Conservation (phyloP, 2,113 vertebrate species). For the Leptosomus discolor region DNA sequence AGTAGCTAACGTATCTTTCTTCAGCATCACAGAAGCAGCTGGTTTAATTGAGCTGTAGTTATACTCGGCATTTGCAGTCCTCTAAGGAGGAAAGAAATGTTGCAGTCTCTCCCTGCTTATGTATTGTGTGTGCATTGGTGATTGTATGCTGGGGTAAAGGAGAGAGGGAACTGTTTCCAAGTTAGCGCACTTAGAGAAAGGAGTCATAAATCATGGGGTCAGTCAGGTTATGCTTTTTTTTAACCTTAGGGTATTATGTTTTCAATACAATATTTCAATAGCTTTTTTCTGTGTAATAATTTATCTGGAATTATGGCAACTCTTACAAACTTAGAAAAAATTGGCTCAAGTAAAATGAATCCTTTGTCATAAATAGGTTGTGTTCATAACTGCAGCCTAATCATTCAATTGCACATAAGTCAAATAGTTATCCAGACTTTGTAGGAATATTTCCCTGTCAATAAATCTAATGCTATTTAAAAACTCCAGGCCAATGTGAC, state of each 20-base stretch:
- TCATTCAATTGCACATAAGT: slow-evolving; percentile 60
- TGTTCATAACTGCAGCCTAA: slow-evolving; percentile 53
- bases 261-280: slow-evolving; percentile 70
- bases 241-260: slow-evolving; percentile 68
- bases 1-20: slow-evolving; percentile 11
- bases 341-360: slow-evolving; percentile 61
- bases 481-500: background rate
- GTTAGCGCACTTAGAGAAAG: slow-evolving; percentile 64
- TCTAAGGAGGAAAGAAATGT: slow-evolving; percentile 14
- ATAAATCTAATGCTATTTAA: slow-evolving; percentile 57
- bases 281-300: slow-evolving; percentile 61
- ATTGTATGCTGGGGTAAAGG: background rate
- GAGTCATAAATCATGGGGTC: slow-evolving; percentile 69
- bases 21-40: background rate
- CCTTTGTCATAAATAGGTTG: slow-evolving; percentile 67
- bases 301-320: slow-evolving; percentile 68
- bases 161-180: slow-evolving; percentile 44
- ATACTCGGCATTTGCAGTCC: slow-evolving; percentile 11
- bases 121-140: background rate
- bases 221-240: slow-evolving; percentile 50
- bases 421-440: slow-evolving; percentile 48
- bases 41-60: slow-evolving; percentile 36
- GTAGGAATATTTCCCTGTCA: slow-evolving; percentile 47
- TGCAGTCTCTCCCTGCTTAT: background rate
- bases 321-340: slow-evolving; percentile 65